Percentiles rank a stretch among this genome's conserved stretches.
These are phyloP conservation scores for Nephrotoma flavescens DNA, from an alignment of 2,888 invertebrate species.

Conservation along the genomic window DNA sequence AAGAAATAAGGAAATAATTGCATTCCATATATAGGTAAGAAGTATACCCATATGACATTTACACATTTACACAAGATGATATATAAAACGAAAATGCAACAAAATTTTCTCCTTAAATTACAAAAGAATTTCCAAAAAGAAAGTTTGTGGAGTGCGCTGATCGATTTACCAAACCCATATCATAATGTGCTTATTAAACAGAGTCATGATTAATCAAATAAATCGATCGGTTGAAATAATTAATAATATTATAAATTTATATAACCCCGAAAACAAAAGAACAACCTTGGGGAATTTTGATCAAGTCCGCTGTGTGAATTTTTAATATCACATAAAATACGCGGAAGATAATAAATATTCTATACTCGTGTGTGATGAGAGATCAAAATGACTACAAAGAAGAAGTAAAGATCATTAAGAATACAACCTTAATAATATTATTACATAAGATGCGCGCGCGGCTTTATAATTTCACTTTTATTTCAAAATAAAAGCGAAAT, in stretches of 20 bases:
- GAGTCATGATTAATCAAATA: no score
- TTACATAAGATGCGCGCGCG: neutral
- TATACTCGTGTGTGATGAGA: neutral
- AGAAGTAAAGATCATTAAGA: neutral
- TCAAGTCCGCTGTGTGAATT: neutral
- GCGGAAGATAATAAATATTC: neutral
- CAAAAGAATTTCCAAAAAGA: neutral
- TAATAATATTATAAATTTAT: neutral
- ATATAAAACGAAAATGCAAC: neutral
- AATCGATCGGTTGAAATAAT: neutral
- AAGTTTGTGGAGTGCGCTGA: neutral
- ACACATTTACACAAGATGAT: neutral
- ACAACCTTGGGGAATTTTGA: neutral
- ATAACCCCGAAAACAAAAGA: neutral
- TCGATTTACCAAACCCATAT: no score
- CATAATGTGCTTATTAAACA: no score
- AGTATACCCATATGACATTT: neutral
- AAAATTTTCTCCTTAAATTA: neutral
- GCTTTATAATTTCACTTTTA: neutral
- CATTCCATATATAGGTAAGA: neutral
- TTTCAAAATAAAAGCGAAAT: neutral
- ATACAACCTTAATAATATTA: neutral
- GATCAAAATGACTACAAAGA: neutral
- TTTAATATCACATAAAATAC: neutral
- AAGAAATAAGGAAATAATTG: neutral